Conservation (phyloP, 2,113 vertebrate species). For the Hystrix cristata region DNA sequence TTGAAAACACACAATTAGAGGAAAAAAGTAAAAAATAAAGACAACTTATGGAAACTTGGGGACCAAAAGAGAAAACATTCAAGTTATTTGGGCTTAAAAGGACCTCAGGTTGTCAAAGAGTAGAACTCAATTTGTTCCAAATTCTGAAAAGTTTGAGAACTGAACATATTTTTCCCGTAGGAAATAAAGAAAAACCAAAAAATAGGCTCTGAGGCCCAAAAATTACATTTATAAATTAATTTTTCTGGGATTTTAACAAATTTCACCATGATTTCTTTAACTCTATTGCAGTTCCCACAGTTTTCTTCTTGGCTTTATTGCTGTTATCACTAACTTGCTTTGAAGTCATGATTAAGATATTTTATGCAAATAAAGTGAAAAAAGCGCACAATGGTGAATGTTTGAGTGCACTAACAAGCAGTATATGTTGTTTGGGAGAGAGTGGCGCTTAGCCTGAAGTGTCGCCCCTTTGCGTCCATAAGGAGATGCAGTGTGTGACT, state of each 20-base stretch:
- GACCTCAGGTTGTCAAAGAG: not conserved
- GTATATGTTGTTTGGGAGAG: not conserved
- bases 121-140: not conserved
- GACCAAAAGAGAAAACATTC: not conserved
- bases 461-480: not conserved
- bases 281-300: not conserved
- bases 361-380: not conserved
- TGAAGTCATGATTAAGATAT: not conserved
- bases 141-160: not conserved
- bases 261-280: not conserved
- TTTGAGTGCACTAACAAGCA: not conserved
- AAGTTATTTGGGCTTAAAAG: not conserved
- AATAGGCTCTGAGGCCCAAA: not conserved
- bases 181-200: not conserved
- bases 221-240: not conserved
- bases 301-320: not conserved
- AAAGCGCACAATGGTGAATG: not conserved
- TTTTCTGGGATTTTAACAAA: not conserved
- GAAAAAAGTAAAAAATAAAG: not conserved
- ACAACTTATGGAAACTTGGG: not conserved
- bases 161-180: not conserved
- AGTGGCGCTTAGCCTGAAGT: not conserved
- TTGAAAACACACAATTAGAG: not conserved
- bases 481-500: not conserved
- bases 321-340: not conserved